Percentiles rank a stretch among this genome's conserved stretches.
These are phyloP conservation scores for Ischnus inquisitorius DNA, from an alignment of 2,888 invertebrate species.

Conservation along the genomic window DNA sequence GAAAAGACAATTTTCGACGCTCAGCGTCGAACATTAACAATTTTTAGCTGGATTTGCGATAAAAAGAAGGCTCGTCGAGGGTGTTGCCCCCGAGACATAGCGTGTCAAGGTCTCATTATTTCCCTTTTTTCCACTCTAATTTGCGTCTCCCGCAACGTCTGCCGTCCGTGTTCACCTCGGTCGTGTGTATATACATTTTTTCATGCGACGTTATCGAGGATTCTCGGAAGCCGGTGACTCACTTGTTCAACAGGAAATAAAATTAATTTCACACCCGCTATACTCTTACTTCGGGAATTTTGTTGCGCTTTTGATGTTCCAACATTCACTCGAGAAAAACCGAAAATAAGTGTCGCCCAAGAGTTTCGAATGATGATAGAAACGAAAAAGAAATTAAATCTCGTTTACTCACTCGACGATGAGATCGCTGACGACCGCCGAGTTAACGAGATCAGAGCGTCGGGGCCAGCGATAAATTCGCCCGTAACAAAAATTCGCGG, in stretches of 20 bases:
- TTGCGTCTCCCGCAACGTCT: slow-evolving; percentile 16
- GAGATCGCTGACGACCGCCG: slow-evolving; percentile 12
- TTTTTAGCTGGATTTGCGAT: neutral
- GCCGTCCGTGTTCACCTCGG: neutral
- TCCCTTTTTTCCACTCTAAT: slow-evolving; percentile 2
- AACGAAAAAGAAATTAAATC: neutral
- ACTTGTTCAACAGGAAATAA: neutral
- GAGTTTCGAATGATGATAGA: neutral
- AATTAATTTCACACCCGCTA: neutral
- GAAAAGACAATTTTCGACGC: neutral
- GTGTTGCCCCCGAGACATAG: slow-evolving; percentile 36
- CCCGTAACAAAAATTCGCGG: neutral
- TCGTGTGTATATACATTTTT: neutral
- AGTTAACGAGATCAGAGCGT: slow-evolving; percentile 29
- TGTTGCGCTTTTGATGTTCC: neutral
- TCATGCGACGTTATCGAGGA: slow-evolving; percentile 11
- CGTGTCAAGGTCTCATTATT: slow-evolving; percentile 51
- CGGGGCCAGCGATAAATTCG: slow-evolving; percentile 21
- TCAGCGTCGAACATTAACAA: no score
- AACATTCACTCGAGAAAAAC: neutral
- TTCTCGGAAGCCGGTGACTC: slow-evolving; percentile 31
- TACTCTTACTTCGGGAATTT: neutral
- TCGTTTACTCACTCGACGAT: neutral
- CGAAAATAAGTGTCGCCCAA: neutral
- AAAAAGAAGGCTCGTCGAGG: slow-evolving; percentile 5